A percentile compares a stretch with the other conserved stretches of the same genome.
These are phyloP conservation scores for Sebastes alutus DNA, from an alignment of 2,797 vertebrate genomes.

Conservation along the genomic window DNA sequence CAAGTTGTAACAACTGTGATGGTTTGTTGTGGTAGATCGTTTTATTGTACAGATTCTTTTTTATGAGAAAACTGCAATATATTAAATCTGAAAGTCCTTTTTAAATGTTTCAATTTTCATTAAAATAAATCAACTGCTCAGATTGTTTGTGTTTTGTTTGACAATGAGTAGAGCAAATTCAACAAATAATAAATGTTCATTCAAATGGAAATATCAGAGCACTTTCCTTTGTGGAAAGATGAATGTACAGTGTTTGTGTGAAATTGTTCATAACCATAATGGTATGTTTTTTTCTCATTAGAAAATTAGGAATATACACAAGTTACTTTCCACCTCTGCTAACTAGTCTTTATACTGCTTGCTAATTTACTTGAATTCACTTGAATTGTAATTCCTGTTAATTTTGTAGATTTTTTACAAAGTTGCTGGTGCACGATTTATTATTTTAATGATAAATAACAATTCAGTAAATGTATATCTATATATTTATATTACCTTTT, in stretches of 20 bases:
- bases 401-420: no score
- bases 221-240: background rate
- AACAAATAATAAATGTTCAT: background rate
- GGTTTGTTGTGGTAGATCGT: constrained; percentile 13
- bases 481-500: no score
- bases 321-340: no score
- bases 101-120: constrained; percentile 45
- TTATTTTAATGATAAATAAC: no score
- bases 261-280: no score
- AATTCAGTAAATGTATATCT: no score
- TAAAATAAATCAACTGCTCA: constrained; percentile 11
- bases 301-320: no score
- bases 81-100: constrained; percentile 37
- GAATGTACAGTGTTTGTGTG: background rate
- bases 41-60: constrained; percentile 73
- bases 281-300: no score
- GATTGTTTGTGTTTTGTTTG: constrained; percentile 10
- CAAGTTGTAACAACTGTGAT: constrained; percentile 84
- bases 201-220: background rate
- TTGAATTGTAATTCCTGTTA: no score
- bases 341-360: no score
- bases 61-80: constrained; percentile 32
- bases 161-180: background rate
- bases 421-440: no score
- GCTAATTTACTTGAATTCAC: no score